Evolutionary conservation across 2,888 invertebrate genomes (phyloP), one percentile per base, ranked within the genome.

Genomic region (Dione vanillae): DNA sequence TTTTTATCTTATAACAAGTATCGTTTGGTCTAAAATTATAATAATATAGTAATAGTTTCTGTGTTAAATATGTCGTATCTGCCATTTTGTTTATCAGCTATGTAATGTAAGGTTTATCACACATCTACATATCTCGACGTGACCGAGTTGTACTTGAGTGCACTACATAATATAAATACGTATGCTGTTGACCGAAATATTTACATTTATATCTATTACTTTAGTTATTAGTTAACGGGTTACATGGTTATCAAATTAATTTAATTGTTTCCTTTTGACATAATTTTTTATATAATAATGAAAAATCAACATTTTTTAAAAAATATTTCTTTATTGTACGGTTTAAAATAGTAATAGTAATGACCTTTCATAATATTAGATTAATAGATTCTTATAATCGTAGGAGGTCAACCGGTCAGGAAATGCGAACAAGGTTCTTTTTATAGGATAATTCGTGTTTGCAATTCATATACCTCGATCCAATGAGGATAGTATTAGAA

Each of bases 351-450:
- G 5, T 6, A 14, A 8, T 27, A 6, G 27, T 45, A 45, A n/a
- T 8, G 45, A 1, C 45, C 43, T 14, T 43, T 20, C 16, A n/a
- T 27, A 54, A 45, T 10, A 12, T 27, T 10, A 6, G 7, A 20
- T 52, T 45, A 52, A 56, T 47, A 20, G 20, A n/a, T n/a, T n/a
- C 37, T 35, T 16, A 40, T 59, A 70, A 61, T 54, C 54, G 19
- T 47, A 59, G 75, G 79, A 82, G 82, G 84, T 80, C 81, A 76
- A 76, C 83, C 67, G 75, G 79, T 79, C 74, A 76, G 47, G 73
- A 71, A 78, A 73, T 66, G 65, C 58, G 73, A 20, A 66, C 77
- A 76, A 82, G 78, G 77, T 69, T 68, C n/a, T 47, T 47, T 64
- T 62, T 58, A 65, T 65, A 73, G 70, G 69, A 72, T 69, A 65